Evolutionary conservation across 2,113 vertebrate genomes (phyloP), one percentile per base, ranked within the genome.

Genomic region (Echinops telfairi): DNA sequence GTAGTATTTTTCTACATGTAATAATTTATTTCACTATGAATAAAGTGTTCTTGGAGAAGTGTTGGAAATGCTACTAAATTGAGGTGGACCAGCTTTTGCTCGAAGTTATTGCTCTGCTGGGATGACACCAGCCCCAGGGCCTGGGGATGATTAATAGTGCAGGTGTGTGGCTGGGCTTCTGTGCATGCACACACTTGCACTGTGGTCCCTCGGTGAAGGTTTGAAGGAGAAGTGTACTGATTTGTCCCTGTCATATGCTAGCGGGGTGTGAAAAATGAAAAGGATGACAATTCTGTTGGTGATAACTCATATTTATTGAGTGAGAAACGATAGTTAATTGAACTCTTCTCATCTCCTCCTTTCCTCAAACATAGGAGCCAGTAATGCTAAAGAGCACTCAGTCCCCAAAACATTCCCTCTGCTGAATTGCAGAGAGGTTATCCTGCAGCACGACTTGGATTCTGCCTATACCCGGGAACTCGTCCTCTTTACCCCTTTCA

Each of bases 1-100:
- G 7, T 73, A 75, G 40, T 47, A 27, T 38, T 79, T 89, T 83
- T 70, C 16, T 86, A 29, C 20, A 83, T 87, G 31, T 38, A n/a
- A 78, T 38, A 43, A 19, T n/a, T 33, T 83, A 38, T 40, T 90
- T 93, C 23, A 82, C 36, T 58, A 90, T 15, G 31, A 79, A 86
- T 57, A 84, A 22, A 15, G 12, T 60, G n/a, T 87, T 94, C 60
- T 12, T 38, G 83, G 33, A 70, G 7, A 14, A n/a, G 40, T n/a
- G 58, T 71, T 16, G 83, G 71, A 92, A 82, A 68, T 70, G 64
- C 29, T 29, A 73, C 40, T 36, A 62, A 62, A 33, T 3, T 66
- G 78, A 20, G 22, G 22, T 73, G 58, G 76, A 40, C 17, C 11
- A 75, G 17, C 3, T 77, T 88, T 89, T 53, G 0, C 11, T 23